These are phyloP conservation scores for Caradrina kadenii DNA, from an alignment of 2,888 invertebrate species.

Conservation along the genomic window DNA sequence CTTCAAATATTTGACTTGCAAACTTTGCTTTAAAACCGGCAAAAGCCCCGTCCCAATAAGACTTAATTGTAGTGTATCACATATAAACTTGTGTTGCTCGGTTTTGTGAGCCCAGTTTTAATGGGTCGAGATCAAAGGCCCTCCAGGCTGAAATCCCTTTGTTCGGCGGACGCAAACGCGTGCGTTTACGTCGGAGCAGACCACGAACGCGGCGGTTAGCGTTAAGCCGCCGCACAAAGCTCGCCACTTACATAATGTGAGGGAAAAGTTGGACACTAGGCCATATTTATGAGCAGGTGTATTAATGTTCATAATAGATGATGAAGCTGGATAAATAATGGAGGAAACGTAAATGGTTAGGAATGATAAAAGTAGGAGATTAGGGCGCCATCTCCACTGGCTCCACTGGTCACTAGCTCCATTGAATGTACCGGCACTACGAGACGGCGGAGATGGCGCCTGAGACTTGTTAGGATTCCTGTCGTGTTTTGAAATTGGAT, in stretches of 20 bases:
- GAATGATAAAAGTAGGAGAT: conserved; percentile 12
- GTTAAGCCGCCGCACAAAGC: conserved; percentile 62
- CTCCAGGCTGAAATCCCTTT: conserved; percentile 55
- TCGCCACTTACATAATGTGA: conserved; percentile 54
- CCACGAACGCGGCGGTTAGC: conserved; percentile 60
- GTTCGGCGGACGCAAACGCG: conserved; percentile 59
- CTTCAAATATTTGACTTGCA: conserved; percentile 28
- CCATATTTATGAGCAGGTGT: conserved; percentile 54
- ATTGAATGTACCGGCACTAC: not conserved
- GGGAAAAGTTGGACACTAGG: conserved; percentile 56
- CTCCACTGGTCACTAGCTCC: not conserved
- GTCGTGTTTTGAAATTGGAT: conserved; percentile 1
- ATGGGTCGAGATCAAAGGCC: conserved; percentile 70
- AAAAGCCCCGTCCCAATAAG: conserved; percentile 45
- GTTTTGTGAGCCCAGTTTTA: conserved; percentile 61
- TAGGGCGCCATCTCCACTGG: not conserved
- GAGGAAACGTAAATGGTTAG: conserved; percentile 19
- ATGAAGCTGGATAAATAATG: conserved; percentile 40
- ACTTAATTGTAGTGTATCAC: conserved; percentile 61
- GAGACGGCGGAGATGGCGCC: not conserved
- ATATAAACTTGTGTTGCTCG: conserved; percentile 59
- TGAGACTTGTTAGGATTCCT: not conserved
- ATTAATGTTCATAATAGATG: conserved; percentile 55
- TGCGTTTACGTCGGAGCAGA: conserved; percentile 57
- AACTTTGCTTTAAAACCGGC: conserved; percentile 52